Evolutionary conservation across 2,113 vertebrate genomes (phyloP).

Genomic region (Muscicapa adusta): DNA sequence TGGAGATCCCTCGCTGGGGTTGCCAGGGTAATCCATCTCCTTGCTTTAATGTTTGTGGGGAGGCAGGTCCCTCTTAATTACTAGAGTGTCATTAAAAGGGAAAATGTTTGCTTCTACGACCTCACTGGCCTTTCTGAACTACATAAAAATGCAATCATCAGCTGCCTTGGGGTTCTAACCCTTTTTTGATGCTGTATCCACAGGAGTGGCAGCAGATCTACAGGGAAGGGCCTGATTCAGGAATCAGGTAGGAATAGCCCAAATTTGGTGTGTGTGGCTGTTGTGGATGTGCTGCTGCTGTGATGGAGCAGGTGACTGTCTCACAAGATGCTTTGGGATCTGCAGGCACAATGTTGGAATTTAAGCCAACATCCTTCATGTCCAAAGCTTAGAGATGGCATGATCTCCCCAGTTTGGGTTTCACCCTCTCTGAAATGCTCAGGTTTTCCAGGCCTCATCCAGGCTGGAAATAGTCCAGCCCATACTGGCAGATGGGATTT

Average conservation of each 20-base stretch:
- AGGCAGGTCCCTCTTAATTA: conserved; percentile 19
- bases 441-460: not conserved
- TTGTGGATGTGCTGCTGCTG: not conserved
- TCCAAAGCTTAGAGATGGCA: not conserved
- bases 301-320: not conserved
- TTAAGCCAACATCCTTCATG: not conserved
- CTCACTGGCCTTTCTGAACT: conserved; percentile 8
- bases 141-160: not conserved
- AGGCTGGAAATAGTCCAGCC: not conserved
- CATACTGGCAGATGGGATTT: not conserved
- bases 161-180: not conserved
- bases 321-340: not conserved
- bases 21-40: not conserved
- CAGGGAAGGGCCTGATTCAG: not conserved
- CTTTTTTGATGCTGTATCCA: not conserved
- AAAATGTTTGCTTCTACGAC: conserved; percentile 51
- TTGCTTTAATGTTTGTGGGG: not conserved
- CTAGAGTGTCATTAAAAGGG: conserved; percentile 31
- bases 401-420: not conserved
- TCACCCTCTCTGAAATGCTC: not conserved
- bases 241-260: not conserved
- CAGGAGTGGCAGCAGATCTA: not conserved
- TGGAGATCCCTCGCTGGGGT: not conserved
- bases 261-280: not conserved
- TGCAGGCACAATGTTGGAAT: not conserved